Evolutionary conservation across 2,113 vertebrate species (phyloP).

Genomic region (Cygnus atratus): DNA sequence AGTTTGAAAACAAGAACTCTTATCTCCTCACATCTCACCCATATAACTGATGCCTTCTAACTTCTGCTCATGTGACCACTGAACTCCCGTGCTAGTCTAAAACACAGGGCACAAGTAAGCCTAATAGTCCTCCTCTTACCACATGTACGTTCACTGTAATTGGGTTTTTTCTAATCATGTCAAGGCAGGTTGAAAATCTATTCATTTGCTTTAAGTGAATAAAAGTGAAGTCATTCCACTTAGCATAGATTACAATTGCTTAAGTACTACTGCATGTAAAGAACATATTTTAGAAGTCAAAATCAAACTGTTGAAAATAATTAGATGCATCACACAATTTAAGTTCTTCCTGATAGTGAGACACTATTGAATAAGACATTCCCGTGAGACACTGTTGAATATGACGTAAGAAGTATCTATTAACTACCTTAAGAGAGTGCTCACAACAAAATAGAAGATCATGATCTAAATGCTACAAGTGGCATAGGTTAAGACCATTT

Average conservation of each 20-base stretch:
- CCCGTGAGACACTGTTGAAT: not conserved
- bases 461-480: not conserved
- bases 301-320: not conserved
- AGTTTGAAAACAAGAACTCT: not conserved
- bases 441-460: not conserved
- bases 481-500: not conserved
- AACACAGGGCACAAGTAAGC: not conserved
- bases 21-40: not conserved
- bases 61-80: not conserved
- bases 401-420: not conserved
- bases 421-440: not conserved
- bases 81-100: not conserved
- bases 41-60: not conserved
- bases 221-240: not conserved
- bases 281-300: not conserved
- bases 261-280: not conserved
- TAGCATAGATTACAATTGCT: not conserved
- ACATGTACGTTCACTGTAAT: accelerated
- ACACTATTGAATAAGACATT: not conserved
- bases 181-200: not conserved
- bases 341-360: not conserved
- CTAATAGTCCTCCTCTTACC: not conserved
- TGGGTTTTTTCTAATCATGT: not conserved
- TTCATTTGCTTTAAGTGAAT: not conserved
- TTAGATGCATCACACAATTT: not conserved